phyloP scores from a whole-genome alignment of 2,888 invertebrate species.

The Lepidocyrtinus sp. region DNA sequence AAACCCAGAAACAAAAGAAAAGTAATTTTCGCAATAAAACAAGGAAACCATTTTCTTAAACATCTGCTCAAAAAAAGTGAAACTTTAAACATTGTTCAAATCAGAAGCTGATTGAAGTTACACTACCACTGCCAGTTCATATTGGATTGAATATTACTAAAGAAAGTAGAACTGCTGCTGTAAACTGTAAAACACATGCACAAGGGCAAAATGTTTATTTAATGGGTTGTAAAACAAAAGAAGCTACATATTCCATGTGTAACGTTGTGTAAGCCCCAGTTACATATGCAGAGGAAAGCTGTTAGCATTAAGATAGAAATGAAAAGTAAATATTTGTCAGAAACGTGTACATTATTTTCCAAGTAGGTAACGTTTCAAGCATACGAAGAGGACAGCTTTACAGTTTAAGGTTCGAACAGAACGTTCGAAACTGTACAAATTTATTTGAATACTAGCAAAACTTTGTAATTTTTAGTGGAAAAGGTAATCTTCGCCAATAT shows the following conservation, averaged over 20 bases:
- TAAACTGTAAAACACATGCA: no score
- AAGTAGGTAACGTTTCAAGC: neutral
- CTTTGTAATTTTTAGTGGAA: neutral
- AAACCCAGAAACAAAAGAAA: neutral
- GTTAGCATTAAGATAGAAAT: neutral
- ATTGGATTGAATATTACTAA: no score
- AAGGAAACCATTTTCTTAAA: neutral
- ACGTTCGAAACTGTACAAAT: neutral
- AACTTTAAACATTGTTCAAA: no score
- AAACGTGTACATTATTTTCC: neutral
- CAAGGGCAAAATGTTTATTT: constrained; percentile 38
- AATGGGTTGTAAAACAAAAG: constrained; percentile 41
- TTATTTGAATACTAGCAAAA: neutral
- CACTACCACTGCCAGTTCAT: no score
- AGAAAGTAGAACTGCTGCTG: no score
- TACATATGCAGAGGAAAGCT: neutral
- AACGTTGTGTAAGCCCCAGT: neutral
- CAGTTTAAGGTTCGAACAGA: neutral
- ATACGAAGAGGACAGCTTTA: neutral
- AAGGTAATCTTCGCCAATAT: neutral
- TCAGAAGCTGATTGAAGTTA: no score
- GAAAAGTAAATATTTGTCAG: neutral
- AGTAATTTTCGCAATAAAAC: neutral
- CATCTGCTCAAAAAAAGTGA: neutral
- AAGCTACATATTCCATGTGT: neutral